phyloP scores from a whole-genome alignment of 1,140 invertebrate species.

The Neodiprion lecontei region DNA sequence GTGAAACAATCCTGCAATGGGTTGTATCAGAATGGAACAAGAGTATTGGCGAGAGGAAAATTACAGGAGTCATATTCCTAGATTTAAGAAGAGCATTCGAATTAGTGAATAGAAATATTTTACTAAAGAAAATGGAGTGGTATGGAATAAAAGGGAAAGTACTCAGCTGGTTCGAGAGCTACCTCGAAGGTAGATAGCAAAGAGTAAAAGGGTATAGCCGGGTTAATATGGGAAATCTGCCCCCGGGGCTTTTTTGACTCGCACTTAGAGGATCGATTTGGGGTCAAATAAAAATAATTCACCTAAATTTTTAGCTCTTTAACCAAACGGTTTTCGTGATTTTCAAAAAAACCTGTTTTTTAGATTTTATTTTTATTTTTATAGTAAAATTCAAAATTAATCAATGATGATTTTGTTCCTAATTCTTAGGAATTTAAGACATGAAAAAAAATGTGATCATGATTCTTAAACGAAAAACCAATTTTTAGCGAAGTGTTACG shows the following conservation, averaged over 20 bases:
- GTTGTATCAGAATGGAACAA: conserved; percentile 27
- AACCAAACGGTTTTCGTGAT: background rate
- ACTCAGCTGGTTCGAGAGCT: conserved; percentile 25
- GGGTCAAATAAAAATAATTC: background rate
- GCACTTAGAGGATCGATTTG: no score
- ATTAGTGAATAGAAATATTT: conserved; percentile 27
- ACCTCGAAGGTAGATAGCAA: background rate
- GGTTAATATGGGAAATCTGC: no score
- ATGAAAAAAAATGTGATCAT: no score
- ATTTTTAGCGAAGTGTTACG: no score
- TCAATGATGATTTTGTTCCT: conserved; percentile 26
- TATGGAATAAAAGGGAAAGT: conserved; percentile 24
- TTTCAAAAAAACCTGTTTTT: conserved; percentile 7
- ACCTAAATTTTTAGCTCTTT: background rate
- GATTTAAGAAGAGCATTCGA: conserved; percentile 31
- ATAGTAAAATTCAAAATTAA: conserved; percentile 5
- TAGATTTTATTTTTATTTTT: conserved; percentile 13
- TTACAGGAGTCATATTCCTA: conserved; percentile 19
- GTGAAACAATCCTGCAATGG: conserved; percentile 24
- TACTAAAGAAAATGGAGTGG: background rate
- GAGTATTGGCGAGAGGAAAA: conserved; percentile 16
- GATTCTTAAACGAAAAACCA: no score
- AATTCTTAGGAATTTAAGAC: no score
- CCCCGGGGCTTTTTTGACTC: no score
- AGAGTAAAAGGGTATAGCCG: no score